These are phyloP conservation scores for Ericerus pela DNA, from an alignment of 1,140 invertebrate genomes.

Conservation along the genomic window DNA sequence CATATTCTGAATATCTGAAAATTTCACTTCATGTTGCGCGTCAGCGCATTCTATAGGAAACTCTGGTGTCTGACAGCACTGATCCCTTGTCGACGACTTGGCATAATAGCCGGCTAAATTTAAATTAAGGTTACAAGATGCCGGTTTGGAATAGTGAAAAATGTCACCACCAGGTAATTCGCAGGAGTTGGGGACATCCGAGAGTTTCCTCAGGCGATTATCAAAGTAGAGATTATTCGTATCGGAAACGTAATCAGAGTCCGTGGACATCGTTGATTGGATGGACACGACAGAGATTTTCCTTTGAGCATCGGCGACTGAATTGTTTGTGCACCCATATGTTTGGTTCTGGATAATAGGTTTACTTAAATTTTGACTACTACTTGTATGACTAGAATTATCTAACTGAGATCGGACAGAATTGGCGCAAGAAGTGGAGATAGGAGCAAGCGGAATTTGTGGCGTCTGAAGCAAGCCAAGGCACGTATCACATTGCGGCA, in stretches of 20 bases:
- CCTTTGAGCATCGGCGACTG: not conserved
- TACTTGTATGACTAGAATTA: constrained; percentile 3
- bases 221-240: constrained; percentile 3
- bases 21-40: not conserved
- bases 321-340: not conserved
- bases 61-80: not conserved
- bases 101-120: not conserved
- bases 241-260: constrained; percentile 6
- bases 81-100: not conserved
- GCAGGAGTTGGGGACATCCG: not conserved
- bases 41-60: not conserved
- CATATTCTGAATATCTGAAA: not conserved
- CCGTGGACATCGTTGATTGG: constrained; percentile 1
- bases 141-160: not conserved
- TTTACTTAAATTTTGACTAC: not conserved
- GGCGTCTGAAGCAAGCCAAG: constrained; percentile 4
- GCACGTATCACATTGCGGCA: constrained; percentile 9
- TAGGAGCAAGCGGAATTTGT: not conserved
- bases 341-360: not conserved
- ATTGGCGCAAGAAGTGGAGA: not conserved
- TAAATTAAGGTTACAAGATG: not conserved
- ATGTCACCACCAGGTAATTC: not conserved
- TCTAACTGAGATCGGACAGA: constrained; percentile 5
- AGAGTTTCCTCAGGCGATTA: not conserved
- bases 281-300: not conserved